Evolutionary conservation across 1,140 invertebrate species (phyloP).

Genomic region (Polypedilum pembai): DNA sequence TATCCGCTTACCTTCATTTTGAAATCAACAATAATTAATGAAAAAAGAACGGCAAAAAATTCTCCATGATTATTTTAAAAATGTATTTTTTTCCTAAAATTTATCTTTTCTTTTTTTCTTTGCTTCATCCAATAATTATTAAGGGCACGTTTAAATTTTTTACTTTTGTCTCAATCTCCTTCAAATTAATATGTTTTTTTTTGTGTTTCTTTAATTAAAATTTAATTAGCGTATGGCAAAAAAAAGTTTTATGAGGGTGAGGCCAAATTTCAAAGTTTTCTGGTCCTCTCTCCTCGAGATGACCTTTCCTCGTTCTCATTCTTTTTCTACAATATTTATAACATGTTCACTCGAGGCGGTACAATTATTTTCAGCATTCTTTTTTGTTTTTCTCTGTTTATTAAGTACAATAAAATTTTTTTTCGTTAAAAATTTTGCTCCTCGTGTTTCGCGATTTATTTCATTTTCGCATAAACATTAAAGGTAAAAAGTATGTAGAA

Average conservation of each 20-base stretch:
- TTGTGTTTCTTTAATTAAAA: conserved; percentile 6
- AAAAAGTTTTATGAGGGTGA: neutral
- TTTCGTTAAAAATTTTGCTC: neutral
- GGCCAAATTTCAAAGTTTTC: neutral
- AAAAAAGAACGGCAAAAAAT: too few relatives aligned
- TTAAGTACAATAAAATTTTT: neutral
- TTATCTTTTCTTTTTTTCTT: too few relatives aligned
- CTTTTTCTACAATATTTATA: conserved; percentile 14
- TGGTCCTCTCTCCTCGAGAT: neutral
- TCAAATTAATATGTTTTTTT: conserved; percentile 8
- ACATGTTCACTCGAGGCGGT: neutral
- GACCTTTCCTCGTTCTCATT: neutral
- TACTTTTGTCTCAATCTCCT: conserved; percentile 10
- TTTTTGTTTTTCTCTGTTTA: neutral
- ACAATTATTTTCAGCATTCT: neutral
- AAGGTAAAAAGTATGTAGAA: neutral
- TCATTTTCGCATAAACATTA: neutral
- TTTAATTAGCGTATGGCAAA: conserved; percentile 3
- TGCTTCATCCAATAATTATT: conserved; percentile 18
- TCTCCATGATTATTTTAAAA: too few relatives aligned
- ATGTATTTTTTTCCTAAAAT: too few relatives aligned
- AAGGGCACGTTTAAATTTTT: conserved; percentile 21
- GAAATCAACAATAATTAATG: too few relatives aligned
- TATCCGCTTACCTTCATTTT: too few relatives aligned
- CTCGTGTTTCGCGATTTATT: neutral